Percentiles rank a stretch among this genome's conserved stretches.
phyloP scores from a whole-genome alignment of 2,797 vertebrate species.

The Eleutherodactylus coqui region DNA sequence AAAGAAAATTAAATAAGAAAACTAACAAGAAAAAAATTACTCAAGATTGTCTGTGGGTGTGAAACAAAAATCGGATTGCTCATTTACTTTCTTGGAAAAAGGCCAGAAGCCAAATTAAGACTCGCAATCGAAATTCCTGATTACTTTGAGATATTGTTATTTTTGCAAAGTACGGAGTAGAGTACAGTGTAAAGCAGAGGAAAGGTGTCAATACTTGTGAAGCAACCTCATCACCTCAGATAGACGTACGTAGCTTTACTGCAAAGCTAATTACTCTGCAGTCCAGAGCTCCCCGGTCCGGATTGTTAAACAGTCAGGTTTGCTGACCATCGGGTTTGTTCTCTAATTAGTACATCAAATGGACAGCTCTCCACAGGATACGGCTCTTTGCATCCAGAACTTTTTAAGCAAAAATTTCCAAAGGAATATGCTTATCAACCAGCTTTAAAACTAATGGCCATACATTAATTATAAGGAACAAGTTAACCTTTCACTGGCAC shows the following conservation, averaged over 20 bases:
- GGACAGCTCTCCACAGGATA: neutral
- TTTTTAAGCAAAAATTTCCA: neutral
- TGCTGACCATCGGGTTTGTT: slow-evolving; percentile 25
- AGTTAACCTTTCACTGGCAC: neutral
- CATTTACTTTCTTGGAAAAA: neutral
- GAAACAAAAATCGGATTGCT: neutral
- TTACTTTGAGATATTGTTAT: neutral
- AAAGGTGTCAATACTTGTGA: neutral
- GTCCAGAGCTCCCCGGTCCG: neutral
- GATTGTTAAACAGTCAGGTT: neutral
- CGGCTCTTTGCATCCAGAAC: neutral
- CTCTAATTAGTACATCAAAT: neutral
- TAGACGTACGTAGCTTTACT: neutral
- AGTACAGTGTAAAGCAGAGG: neutral
- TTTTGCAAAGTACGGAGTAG: neutral
- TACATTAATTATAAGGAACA: neutral
- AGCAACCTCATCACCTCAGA: neutral
- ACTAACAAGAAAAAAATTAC: neutral
- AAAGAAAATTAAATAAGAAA: neutral
- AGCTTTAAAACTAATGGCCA: neutral
- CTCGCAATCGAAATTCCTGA: neutral
- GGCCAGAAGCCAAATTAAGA: neutral
- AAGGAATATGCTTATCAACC: neutral
- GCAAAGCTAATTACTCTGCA: neutral
- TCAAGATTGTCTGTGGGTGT: neutral